Conservation (phyloP, 2,888 invertebrate genomes). For the Sussaba pulchella region DNA sequence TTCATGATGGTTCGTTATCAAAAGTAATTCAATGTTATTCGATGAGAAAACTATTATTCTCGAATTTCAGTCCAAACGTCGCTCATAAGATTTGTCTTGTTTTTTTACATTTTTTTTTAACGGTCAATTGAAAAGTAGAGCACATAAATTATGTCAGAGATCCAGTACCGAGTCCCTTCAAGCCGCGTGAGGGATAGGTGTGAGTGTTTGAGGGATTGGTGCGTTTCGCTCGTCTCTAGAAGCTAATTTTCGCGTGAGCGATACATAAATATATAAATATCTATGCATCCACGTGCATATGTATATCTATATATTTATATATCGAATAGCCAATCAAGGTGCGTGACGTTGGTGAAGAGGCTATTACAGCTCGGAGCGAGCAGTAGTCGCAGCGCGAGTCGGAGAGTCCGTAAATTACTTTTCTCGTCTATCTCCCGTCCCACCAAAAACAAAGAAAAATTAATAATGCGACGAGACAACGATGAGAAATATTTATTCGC, state of each 20-base stretch:
- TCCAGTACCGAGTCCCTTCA: slow-evolving; percentile 64
- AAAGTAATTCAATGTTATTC: not conserved
- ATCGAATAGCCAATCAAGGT: slow-evolving; percentile 71
- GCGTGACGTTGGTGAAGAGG: slow-evolving; percentile 71
- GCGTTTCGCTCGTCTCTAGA: slow-evolving; percentile 82
- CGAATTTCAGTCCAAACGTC: not conserved
- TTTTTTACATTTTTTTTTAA: not conserved
- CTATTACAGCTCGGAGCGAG: slow-evolving; percentile 64
- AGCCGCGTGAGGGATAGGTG: slow-evolving; percentile 66
- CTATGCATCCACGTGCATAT: slow-evolving; percentile 5
- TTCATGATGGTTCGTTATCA: not conserved
- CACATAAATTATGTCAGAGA: slow-evolving; percentile 41
- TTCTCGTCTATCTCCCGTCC: slow-evolving; percentile 29
- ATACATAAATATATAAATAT: slow-evolving; percentile 61
- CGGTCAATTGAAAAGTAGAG: not conserved
- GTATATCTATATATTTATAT: slow-evolving; percentile 36
- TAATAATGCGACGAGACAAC: slow-evolving; percentile 28
- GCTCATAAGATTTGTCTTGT: not conserved
- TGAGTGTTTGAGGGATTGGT: slow-evolving; percentile 72
- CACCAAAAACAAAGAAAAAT: not conserved
- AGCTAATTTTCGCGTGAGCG: slow-evolving; percentile 81
- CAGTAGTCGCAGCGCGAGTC: slow-evolving; percentile 67
- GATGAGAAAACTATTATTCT: not conserved
- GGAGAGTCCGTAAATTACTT: slow-evolving; percentile 62
- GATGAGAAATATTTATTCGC: slow-evolving; percentile 37